These are phyloP conservation scores for Drosophila tripunctata DNA, from an alignment of 2,888 invertebrate species.

Conservation along the genomic window DNA sequence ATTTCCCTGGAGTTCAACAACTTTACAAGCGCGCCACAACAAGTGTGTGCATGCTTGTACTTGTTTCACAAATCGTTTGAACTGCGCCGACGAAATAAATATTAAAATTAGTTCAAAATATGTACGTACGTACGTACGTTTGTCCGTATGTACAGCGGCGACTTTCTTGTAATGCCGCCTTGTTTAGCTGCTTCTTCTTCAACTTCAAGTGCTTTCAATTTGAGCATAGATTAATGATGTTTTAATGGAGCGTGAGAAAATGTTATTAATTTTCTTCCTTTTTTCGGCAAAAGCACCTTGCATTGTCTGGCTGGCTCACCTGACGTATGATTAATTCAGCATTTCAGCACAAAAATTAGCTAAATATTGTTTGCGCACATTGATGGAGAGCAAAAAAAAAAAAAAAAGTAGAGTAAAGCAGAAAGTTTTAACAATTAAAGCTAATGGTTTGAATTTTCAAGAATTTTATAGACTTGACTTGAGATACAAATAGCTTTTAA, in stretches of 20 bases:
- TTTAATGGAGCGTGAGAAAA: constrained; percentile 77
- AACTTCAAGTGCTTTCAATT: constrained; percentile 26
- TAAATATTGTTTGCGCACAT: constrained; percentile 42
- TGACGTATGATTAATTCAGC: constrained; percentile 64
- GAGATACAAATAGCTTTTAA: too few species aligned
- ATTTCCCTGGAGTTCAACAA: constrained; percentile 52
- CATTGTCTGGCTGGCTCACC: constrained; percentile 31
- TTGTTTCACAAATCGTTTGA: constrained; percentile 58
- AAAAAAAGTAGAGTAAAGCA: constrained; percentile 22
- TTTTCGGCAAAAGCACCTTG: constrained; percentile 55
- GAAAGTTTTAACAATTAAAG: neutral
- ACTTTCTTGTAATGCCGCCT: constrained; percentile 58
- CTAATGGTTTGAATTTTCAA: too few species aligned
- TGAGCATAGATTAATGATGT: constrained; percentile 65
- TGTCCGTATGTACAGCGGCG: too few species aligned
- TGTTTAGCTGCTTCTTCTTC: neutral
- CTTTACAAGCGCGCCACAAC: constrained; percentile 45
- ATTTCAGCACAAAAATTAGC: constrained; percentile 34
- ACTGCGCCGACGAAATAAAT: constrained; percentile 45
- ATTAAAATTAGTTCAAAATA: constrained; percentile 67
- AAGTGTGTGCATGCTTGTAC: constrained; percentile 45
- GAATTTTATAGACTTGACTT: too few species aligned
- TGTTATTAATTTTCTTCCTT: constrained; percentile 13
- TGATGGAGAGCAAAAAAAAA: constrained; percentile 4
- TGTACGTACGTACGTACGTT: too few species aligned